phyloP scores from a whole-genome alignment of 2,113 vertebrate genomes.

The Saguinus midas region DNA sequence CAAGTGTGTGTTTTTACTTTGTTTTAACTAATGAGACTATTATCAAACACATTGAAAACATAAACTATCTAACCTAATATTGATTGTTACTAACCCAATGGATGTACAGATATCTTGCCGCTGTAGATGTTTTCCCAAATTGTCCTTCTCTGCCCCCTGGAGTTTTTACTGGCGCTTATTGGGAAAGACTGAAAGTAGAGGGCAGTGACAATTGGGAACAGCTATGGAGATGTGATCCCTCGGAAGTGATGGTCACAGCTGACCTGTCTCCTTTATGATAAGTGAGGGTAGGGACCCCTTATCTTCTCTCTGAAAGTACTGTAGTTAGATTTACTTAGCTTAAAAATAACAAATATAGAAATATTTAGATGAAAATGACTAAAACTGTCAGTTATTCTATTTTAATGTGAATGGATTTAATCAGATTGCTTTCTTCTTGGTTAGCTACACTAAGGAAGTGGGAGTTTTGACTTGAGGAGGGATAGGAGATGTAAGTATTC shows the following conservation, averaged over 20 bases:
- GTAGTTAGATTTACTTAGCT: constrained; percentile 1
- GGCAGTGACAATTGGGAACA: background rate
- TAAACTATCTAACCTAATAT: background rate
- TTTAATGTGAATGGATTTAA: background rate
- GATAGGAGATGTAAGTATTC: background rate
- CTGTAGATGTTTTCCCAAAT: background rate
- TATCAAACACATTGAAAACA: background rate
- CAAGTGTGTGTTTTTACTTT: background rate
- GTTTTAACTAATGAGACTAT: background rate
- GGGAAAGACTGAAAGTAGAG: background rate
- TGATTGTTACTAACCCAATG: background rate
- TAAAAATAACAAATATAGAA: background rate
- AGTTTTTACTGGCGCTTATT: background rate
- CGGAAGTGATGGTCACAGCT: background rate
- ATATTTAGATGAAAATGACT: background rate
- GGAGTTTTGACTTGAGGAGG: background rate
- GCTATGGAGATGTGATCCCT: background rate
- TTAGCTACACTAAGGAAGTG: background rate
- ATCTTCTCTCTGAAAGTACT: constrained; percentile 8
- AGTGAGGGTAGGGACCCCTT: background rate
- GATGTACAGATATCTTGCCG: background rate
- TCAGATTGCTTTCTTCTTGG: background rate
- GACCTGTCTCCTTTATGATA: background rate
- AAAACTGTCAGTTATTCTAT: background rate
- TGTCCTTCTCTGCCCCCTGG: background rate